Evolutionary conservation across 2,888 invertebrate species (phyloP).

Genomic region (Suillia variegata): DNA sequence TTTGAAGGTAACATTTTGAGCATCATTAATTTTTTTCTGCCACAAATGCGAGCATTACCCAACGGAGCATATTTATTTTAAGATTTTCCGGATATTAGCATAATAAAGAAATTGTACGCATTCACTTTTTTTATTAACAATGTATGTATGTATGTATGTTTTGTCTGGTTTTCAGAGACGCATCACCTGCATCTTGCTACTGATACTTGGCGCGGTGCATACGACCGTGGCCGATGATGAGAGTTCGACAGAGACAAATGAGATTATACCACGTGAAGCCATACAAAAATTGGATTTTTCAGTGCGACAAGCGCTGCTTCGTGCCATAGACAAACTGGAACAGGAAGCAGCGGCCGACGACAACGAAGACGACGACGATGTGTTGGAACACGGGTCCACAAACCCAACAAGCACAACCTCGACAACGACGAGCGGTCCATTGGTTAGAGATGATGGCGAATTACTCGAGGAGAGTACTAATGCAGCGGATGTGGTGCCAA

Average conservation of each 20-base stretch:
- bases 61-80: too few species aligned
- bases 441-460: constrained; percentile 47
- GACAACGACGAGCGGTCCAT: constrained; percentile 47
- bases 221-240: constrained; percentile 34
- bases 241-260: constrained; percentile 56
- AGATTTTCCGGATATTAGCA: too few species aligned
- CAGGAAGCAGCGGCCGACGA: constrained; percentile 64
- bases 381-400: constrained; percentile 14
- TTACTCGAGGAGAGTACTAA: constrained; percentile 63
- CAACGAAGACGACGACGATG: constrained; percentile 43
- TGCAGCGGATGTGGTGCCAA: constrained; percentile 59
- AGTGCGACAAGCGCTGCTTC: constrained; percentile 75
- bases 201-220: constrained; percentile 19
- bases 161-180: constrained; percentile 14
- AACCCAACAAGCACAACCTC: constrained; percentile 42
- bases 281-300: constrained; percentile 69
- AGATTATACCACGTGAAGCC: constrained; percentile 65
- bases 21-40: not conserved
- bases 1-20: not conserved
- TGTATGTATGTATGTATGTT: too few species aligned
- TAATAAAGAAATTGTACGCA: too few species aligned
- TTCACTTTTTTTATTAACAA: too few species aligned
- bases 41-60: too few species aligned
- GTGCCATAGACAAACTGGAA: constrained; percentile 78
- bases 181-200: constrained; percentile 22